Evolutionary conservation across 2,113 vertebrate species (phyloP).

Genomic region (Podocnemis expansa): DNA sequence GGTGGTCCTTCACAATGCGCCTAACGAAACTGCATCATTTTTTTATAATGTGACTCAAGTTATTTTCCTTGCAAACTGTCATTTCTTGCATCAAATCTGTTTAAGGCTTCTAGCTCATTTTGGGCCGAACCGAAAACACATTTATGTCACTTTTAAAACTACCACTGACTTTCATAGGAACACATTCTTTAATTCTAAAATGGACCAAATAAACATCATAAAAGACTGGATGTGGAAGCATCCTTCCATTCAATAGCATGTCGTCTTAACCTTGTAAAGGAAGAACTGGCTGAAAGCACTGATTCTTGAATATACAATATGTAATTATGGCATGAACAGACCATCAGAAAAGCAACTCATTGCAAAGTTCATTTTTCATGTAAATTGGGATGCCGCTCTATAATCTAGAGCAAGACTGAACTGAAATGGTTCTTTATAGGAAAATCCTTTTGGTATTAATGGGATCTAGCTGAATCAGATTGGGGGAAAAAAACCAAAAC

Average conservation of each 20-base stretch:
- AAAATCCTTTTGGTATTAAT: constrained; percentile 12
- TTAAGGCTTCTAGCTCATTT: not conserved
- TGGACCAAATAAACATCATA: constrained; percentile 64
- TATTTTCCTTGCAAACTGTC: constrained; percentile 2
- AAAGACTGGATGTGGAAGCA: constrained; percentile 50
- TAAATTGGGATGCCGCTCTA: not conserved
- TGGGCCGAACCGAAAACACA: not conserved
- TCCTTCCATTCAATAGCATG: constrained; percentile 11
- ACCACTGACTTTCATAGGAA: not conserved
- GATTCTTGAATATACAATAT: not conserved
- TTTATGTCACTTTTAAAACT: not conserved
- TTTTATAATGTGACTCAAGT: constrained; percentile 31
- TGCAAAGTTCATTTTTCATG: constrained; percentile 34
- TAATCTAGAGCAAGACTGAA: not conserved
- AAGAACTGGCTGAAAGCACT: not conserved
- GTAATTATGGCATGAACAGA: not conserved
- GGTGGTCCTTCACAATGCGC: not conserved
- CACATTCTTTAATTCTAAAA: constrained; percentile 28
- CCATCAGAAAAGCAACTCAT: not conserved
- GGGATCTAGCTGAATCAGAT: not conserved
- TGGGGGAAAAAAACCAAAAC: not conserved
- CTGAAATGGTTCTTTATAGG: constrained; percentile 6
- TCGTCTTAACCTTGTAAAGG: constrained; percentile 16
- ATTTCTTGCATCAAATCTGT: constrained; percentile 11
- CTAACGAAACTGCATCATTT: constrained; percentile 21